Conservation (phyloP, 2,113 vertebrate genomes). For the Columba livia region DNA sequence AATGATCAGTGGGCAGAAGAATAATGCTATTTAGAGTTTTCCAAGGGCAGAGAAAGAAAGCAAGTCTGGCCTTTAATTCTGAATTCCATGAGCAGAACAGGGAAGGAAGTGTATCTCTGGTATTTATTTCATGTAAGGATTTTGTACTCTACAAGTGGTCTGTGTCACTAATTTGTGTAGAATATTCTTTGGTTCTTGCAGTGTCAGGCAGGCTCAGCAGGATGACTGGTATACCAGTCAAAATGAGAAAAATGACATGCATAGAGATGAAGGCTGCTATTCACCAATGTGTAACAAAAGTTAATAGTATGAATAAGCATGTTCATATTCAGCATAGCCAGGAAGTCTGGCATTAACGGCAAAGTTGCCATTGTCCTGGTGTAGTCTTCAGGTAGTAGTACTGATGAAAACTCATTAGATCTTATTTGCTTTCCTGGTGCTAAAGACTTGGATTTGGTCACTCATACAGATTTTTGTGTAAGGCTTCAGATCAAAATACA, state of each 20-base stretch:
- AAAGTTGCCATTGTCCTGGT: not conserved
- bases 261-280: not conserved
- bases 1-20: not conserved
- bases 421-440: not conserved
- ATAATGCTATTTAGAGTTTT: not conserved
- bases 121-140: not conserved
- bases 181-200: not conserved
- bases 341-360: not conserved
- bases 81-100: not conserved
- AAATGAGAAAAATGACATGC: not conserved
- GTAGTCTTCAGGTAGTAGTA: not conserved
- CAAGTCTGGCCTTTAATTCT: not conserved
- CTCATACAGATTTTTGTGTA: not conserved
- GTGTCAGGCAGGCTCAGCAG: not conserved
- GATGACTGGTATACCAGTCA: not conserved
- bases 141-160: not conserved
- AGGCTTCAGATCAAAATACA: not conserved
- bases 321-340: not conserved
- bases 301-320: not conserved
- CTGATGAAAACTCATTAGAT: not conserved
- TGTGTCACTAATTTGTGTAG: not conserved
- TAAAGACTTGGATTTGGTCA: accelerated
- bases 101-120: not conserved
- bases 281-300: not conserved
- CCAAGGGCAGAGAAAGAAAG: not conserved